Conservation (phyloP, 1,140 invertebrate species). For the Meloidogyne chitwoodi region DNA sequence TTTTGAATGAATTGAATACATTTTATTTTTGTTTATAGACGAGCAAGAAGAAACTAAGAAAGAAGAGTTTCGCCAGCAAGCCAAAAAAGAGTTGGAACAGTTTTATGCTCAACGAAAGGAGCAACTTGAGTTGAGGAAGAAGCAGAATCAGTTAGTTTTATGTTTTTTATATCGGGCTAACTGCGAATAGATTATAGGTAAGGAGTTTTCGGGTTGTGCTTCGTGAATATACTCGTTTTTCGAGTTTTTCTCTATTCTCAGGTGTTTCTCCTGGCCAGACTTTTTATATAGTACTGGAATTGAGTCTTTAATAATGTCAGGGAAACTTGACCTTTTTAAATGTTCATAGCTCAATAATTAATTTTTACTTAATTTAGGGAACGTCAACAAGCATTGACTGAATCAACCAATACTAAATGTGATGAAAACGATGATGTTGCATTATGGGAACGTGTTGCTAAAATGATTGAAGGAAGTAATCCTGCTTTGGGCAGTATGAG, state of each 20-base stretch:
- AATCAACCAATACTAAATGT: conserved; percentile 6
- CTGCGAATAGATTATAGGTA: too few relatives aligned
- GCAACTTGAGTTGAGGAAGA: conserved; percentile 38
- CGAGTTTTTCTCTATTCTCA: too few relatives aligned
- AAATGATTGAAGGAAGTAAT: conserved; percentile 36
- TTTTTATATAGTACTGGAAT: too few relatives aligned
- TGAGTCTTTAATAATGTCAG: too few relatives aligned
- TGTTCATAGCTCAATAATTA: too few relatives aligned
- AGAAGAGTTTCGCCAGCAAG: conserved; percentile 40
- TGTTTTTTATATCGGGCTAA: too few relatives aligned
- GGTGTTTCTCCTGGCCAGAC: too few relatives aligned
- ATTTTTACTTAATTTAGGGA: conserved; percentile 19
- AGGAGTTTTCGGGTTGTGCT: too few relatives aligned
- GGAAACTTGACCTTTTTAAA: too few relatives aligned
- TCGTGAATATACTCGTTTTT: too few relatives aligned
- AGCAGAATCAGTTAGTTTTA: conserved; percentile 32
- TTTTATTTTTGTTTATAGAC: conserved; percentile 33
- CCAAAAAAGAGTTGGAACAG: conserved; percentile 48
- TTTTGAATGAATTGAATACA: not conserved
- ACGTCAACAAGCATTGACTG: conserved; percentile 29
- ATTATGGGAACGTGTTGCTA: conserved; percentile 36
- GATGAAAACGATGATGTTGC: not conserved
- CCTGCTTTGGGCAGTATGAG: not conserved
- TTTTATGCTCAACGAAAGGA: conserved; percentile 39
- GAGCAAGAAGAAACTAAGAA: conserved; percentile 44